These are phyloP conservation scores for Dunckerocampus dactyliophorus DNA, from an alignment of 2,113 vertebrate genomes.

Conservation along the genomic window DNA sequence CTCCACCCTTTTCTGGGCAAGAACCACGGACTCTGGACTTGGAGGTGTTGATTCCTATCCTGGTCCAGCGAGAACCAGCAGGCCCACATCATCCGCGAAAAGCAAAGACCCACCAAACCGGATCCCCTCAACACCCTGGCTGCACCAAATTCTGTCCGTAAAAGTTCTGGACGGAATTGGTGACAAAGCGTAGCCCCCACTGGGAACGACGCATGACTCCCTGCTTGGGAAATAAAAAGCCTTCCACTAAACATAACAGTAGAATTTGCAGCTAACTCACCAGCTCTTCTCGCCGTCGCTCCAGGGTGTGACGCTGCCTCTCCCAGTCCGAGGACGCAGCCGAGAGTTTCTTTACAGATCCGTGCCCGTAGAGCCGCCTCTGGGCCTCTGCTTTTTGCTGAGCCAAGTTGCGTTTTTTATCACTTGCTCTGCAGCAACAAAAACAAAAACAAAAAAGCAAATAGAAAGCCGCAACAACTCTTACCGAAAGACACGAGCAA, in stretches of 20 bases:
- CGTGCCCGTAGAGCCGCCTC: constrained; percentile 89
- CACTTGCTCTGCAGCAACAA: constrained; percentile 81
- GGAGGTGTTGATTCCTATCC: no score
- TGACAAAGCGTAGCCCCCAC: no score
- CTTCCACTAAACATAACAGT: neutral
- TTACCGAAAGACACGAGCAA: neutral
- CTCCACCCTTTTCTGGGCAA: no score
- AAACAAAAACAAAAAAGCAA: no score
- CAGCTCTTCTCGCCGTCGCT: constrained; percentile 90
- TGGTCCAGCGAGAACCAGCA: no score
- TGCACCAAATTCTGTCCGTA: no score
- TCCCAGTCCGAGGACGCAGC: constrained; percentile 92
- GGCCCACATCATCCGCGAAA: no score
- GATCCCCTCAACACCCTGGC: no score
- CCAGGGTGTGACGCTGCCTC: constrained; percentile 87
- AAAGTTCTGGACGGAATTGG: neutral
- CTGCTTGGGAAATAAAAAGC: neutral
- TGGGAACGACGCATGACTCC: no score
- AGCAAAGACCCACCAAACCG: no score
- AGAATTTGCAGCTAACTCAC: constrained; percentile 59
- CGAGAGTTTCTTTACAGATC: constrained; percentile 82
- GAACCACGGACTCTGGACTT: no score
- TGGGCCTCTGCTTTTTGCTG: constrained; percentile 97
- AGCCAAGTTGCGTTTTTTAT: constrained; percentile 93
- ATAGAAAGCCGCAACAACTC: neutral